Percentiles rank a stretch among this genome's conserved stretches.
phyloP scores from a whole-genome alignment of 2,888 invertebrate species.

The Caenorhabditis wallacei region DNA sequence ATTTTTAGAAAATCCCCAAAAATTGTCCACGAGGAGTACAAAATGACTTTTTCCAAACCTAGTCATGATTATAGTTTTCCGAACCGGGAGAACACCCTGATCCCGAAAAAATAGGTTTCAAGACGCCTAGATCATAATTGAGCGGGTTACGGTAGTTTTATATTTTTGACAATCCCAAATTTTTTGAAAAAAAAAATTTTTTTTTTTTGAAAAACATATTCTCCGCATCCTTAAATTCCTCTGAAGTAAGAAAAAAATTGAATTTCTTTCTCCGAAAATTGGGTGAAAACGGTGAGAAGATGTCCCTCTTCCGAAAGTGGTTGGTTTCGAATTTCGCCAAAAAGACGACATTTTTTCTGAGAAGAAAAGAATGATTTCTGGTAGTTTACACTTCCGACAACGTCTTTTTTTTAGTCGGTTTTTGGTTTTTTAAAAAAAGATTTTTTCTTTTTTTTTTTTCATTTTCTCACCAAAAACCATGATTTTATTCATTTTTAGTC shows the following conservation, averaged over 20 bases:
- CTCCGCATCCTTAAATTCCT: too few species aligned
- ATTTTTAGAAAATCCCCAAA: too few species aligned
- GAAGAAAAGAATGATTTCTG: slow-evolving; percentile 18
- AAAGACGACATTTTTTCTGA: neutral
- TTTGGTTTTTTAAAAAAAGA: slow-evolving; percentile 10
- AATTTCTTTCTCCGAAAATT: neutral
- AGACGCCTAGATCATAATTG: neutral
- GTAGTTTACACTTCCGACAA: slow-evolving; percentile 45
- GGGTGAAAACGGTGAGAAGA: neutral
- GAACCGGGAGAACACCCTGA: neutral
- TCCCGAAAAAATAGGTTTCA: neutral
- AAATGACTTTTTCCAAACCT: too few species aligned
- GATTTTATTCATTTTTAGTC: too few species aligned
- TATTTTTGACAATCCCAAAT: neutral
- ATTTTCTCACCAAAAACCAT: too few species aligned
- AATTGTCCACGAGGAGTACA: too few species aligned
- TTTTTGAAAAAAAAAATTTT: neutral
- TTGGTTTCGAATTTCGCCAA: slow-evolving; percentile 34
- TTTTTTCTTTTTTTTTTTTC: slow-evolving; percentile 3
- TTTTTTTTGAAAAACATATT: neutral
- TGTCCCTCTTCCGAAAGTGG: neutral
- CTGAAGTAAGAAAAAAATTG: too few species aligned
- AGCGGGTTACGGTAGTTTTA: too few species aligned
- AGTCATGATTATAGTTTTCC: too few species aligned
- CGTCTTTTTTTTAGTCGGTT: neutral